phyloP scores from a whole-genome alignment of 1,140 invertebrate genomes.

The Phocides pigmalion region DNA sequence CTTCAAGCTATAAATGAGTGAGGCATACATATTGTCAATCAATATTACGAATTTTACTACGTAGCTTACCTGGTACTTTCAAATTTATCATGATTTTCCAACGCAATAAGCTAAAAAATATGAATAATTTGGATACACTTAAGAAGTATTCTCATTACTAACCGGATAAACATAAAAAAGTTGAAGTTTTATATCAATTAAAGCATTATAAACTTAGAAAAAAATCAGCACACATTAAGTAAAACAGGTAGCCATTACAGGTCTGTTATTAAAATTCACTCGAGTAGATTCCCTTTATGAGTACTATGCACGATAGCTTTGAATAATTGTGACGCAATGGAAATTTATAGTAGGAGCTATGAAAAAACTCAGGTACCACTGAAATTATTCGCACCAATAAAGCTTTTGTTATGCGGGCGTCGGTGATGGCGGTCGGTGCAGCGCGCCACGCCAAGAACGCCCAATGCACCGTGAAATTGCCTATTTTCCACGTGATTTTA shows the following conservation, averaged over 20 bases:
- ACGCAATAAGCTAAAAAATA: too few relatives aligned
- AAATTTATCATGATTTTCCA: too few relatives aligned
- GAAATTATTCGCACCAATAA: conserved; percentile 65
- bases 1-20: too few relatives aligned
- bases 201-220: background rate
- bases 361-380: conserved; percentile 39
- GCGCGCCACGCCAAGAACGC: conserved; percentile 71
- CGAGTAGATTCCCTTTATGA: background rate
- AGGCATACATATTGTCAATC: too few relatives aligned
- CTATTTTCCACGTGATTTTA: conserved; percentile 83
- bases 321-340: conserved; percentile 29
- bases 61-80: too few relatives aligned
- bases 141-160: too few relatives aligned
- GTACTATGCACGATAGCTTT: conserved; percentile 16
- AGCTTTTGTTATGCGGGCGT: conserved; percentile 67
- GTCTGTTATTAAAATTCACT: background rate
- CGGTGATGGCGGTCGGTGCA: conserved; percentile 49
- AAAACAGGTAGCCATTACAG: background rate
- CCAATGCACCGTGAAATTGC: conserved; percentile 82
- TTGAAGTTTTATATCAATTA: background rate
- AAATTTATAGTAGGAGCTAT: conserved; percentile 13
- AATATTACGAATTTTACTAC: too few relatives aligned
- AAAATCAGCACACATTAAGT: background rate
- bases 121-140: too few relatives aligned
- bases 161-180: too few relatives aligned